Evolutionary conservation across 2,113 vertebrate genomes (phyloP).

Genomic region (Cyprinodon brontotheroides): DNA sequence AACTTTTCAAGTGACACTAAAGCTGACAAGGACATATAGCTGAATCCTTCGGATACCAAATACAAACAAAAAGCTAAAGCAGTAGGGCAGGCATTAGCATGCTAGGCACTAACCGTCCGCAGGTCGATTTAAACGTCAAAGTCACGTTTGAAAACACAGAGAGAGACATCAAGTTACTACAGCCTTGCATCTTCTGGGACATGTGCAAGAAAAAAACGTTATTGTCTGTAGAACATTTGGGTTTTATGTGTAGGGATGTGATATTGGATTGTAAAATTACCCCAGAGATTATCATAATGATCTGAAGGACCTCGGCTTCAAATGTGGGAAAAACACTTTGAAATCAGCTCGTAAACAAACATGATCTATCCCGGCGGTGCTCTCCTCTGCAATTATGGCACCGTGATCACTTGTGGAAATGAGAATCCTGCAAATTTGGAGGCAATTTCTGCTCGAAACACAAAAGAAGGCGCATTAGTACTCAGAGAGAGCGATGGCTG

Average conservation of each 20-base stretch:
- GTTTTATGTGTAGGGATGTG: background rate
- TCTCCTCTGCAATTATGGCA: slow-evolving; percentile 23
- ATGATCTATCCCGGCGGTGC: slow-evolving; percentile 6
- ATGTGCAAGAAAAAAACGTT: background rate
- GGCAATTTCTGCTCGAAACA: slow-evolving; percentile 37
- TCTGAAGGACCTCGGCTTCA: background rate
- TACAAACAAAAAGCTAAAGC: too few species aligned
- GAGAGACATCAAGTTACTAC: background rate
- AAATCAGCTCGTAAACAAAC: slow-evolving; percentile 25
- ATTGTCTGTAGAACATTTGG: background rate
- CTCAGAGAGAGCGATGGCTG: slow-evolving; percentile 13
- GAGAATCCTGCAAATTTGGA: slow-evolving; percentile 47
- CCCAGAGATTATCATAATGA: background rate
- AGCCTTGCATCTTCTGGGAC: background rate
- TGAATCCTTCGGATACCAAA: too few species aligned
- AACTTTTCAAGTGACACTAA: too few species aligned
- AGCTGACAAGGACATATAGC: too few species aligned
- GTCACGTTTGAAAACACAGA: too few species aligned
- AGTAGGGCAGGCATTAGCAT: too few species aligned
- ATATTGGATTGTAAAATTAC: background rate
- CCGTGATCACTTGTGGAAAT: slow-evolving; percentile 43
- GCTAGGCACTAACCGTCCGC: too few species aligned
- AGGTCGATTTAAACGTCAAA: too few species aligned
- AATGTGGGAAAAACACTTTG: slow-evolving; percentile 6
- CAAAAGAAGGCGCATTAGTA: slow-evolving; percentile 36